Conservation (phyloP, 2,113 vertebrate species). For the Chaetorhynchus papuensis region DNA sequence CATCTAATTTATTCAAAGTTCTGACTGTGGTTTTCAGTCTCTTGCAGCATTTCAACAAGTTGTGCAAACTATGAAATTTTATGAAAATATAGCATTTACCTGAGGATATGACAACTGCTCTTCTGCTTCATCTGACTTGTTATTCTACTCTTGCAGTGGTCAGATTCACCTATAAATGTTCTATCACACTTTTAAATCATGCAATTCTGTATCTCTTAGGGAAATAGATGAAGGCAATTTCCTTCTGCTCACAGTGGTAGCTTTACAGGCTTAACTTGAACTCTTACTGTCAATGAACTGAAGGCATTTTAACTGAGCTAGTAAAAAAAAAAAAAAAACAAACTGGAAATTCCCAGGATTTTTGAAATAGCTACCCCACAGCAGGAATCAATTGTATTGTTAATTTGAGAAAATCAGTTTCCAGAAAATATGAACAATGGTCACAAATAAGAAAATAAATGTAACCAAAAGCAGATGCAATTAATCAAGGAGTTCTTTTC, state of each 20-base stretch:
- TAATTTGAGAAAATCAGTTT: neutral
- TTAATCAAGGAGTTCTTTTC: neutral
- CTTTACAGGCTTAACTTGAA: neutral
- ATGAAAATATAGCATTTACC: neutral
- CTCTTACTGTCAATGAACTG: neutral
- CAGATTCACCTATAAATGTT: neutral
- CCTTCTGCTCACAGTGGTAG: neutral
- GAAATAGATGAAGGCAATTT: neutral
- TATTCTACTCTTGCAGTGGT: neutral
- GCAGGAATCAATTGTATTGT: neutral
- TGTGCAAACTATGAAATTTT: neutral
- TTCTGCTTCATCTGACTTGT: neutral
- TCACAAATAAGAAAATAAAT: neutral
- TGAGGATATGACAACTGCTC: neutral
- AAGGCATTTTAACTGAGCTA: neutral
- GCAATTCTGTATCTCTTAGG: neutral
- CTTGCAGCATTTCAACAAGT: constrained; percentile 32
- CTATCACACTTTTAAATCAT: neutral
- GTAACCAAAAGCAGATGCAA: neutral
- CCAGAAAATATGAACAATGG: neutral
- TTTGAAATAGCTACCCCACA: neutral
- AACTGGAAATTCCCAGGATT: neutral
- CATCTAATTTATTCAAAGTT: constrained; percentile 51
- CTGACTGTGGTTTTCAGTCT: neutral
- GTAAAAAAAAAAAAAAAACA: neutral